A percentile compares a stretch with the other conserved stretches of the same genome.
Evolutionary conservation across 2,113 vertebrate genomes (phyloP).

Genomic region (Ellobius talpinus): DNA sequence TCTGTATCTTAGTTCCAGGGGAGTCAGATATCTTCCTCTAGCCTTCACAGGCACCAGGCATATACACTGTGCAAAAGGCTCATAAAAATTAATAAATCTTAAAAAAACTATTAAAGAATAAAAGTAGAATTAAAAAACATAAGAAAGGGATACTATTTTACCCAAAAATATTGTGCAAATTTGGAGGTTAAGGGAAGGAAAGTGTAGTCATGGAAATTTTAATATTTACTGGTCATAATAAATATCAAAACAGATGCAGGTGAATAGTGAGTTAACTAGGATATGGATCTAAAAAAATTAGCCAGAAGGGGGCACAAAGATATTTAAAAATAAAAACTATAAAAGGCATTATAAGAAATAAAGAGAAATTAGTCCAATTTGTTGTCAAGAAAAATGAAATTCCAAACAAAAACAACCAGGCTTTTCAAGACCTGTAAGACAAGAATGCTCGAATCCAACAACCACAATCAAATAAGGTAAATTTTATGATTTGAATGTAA

Average conservation of each 20-base stretch:
- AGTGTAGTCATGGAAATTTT: neutral
- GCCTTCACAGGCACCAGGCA: neutral
- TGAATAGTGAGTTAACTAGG: neutral
- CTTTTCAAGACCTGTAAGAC: neutral
- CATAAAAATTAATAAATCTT: neutral
- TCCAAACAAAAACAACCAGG: neutral
- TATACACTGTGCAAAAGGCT: neutral
- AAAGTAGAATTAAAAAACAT: neutral
- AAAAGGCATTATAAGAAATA: neutral
- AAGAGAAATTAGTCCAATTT: neutral
- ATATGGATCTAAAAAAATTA: neutral
- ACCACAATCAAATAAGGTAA: neutral
- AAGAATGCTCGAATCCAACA: neutral
- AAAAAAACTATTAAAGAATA: neutral
- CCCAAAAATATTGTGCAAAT: conserved; percentile 5
- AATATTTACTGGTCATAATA: neutral
- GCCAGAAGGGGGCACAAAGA: neutral
- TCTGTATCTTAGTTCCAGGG: neutral
- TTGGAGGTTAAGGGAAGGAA: neutral
- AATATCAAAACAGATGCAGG: neutral
- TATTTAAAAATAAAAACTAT: neutral
- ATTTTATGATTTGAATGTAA: neutral
- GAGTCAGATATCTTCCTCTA: neutral
- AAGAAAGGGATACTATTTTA: neutral
- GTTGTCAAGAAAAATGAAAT: neutral